A percentile compares a stretch with the other conserved stretches of the same genome.
These are phyloP conservation scores for Natrix natrix DNA, from an alignment of 2,797 vertebrate species.

Conservation along the genomic window DNA sequence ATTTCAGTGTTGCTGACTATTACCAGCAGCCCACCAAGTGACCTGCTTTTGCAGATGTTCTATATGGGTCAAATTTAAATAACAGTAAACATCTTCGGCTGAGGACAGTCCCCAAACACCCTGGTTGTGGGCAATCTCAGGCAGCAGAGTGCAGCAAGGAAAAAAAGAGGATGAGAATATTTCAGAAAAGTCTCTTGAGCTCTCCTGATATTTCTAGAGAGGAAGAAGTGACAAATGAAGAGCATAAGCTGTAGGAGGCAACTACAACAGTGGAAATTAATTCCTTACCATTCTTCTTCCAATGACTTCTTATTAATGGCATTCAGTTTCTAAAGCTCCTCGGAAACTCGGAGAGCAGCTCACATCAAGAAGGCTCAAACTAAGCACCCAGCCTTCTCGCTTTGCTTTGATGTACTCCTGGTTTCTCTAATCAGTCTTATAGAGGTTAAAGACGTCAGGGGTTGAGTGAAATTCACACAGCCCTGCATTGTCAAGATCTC, in stretches of 20 bases:
- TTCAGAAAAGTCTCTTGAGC: not conserved
- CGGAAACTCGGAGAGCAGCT: not conserved
- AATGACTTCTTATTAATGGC: not conserved
- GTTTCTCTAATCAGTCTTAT: not conserved
- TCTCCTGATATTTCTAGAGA: conserved; percentile 5
- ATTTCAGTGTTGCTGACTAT: conserved; percentile 23
- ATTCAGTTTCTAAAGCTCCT: not conserved
- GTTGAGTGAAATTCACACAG: not conserved
- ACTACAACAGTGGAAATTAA: not conserved
- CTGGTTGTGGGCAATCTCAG: conserved; percentile 19
- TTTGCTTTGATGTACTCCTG: not conserved
- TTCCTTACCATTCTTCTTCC: not conserved
- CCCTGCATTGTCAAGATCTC: not conserved
- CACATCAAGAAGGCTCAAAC: not conserved
- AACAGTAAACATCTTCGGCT: conserved; percentile 13
- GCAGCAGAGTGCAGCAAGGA: conserved; percentile 1
- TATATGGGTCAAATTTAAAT: conserved; percentile 31
- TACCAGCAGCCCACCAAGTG: not conserved
- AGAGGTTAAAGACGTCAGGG: not conserved
- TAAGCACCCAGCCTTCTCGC: not conserved
- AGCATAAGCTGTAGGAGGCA: not conserved
- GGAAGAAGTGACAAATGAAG: not conserved
- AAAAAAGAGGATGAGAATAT: fast-evolving
- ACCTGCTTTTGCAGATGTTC: conserved; percentile 25
- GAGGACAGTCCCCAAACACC: conserved; percentile 15